Conservation (phyloP, 2,113 vertebrate genomes). For the Eurystomus gularis region DNA sequence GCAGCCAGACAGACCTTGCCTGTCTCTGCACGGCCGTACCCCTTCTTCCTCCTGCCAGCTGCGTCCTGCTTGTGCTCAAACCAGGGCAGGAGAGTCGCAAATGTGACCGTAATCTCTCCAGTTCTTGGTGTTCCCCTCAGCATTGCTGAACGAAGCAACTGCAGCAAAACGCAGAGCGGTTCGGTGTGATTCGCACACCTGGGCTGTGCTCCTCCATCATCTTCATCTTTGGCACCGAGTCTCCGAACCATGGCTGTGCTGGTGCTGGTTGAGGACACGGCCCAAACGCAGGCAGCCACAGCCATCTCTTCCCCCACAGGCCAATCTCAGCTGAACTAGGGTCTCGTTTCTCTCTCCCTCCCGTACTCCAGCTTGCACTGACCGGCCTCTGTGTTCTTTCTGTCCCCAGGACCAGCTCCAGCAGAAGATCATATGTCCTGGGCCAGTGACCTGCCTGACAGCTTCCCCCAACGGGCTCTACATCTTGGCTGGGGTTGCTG, state of each 20-base stretch:
- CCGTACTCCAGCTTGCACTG: fast-evolving
- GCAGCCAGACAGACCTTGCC: no score
- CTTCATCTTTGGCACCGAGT: neutral
- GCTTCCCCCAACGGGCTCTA: slow-evolving; percentile 88
- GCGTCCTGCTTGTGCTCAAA: no score
- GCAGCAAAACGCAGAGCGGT: neutral
- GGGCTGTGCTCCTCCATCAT: neutral
- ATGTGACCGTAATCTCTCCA: no score
- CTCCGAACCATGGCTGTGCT: fast-evolving
- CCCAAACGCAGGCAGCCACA: neutral
- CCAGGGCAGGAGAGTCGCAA: no score
- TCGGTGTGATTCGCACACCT: neutral
- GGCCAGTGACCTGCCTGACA: slow-evolving; percentile 87
- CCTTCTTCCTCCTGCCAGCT: no score
- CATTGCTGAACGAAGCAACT: neutral
- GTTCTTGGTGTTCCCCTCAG: no score
- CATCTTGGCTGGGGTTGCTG: slow-evolving; percentile 84
- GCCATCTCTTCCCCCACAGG: neutral
- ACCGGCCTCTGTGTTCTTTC: neutral
- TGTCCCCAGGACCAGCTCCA: slow-evolving; percentile 90
- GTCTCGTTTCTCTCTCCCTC: neutral
- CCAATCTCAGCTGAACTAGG: neutral
- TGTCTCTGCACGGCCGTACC: no score
- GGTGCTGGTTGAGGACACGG: neutral
- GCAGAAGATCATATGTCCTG: slow-evolving; percentile 96